Base-by-base conservation (phyloP, 2,113 vertebrate species). In the Rhinoderma darwinii region DNA sequence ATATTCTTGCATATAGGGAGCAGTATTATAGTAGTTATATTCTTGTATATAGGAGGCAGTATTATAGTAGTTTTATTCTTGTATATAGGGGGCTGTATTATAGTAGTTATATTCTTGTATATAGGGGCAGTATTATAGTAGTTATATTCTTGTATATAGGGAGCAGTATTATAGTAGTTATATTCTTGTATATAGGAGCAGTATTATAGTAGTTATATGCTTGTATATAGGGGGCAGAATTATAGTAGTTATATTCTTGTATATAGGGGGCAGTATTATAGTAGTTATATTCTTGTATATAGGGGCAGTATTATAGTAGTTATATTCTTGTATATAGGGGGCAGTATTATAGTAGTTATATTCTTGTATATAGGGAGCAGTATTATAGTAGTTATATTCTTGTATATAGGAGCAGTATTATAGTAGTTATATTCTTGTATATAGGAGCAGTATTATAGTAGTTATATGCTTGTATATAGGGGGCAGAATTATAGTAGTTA, bases 201-300 rank as follows among this genome's bases (percentile, higher is more conserved):
- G 32, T 70, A 70, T 70, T 70, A 37, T 70, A 70, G 66, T 37
- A 70, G 32, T 70, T 70, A 35, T 70, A 70, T 70, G 30, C 61
- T 66, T 70, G 66, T 70, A 70, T 1, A 70, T 70, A 37, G 66
- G 32, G 3, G 51, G 66, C 66, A 70, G 66, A 37, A 70, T 70
- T 70, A 70, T 70, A 70, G 66, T 70, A 70, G 66, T 70, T 66
- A 66, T 66, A 66, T 66, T 66, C 61, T 66, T 66, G 61, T 66
- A 66, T 10, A 66, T 66, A 32, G 61, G 66, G 9, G 56, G 66
- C 66, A 70, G 66, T 70, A 70, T 70, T 70, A 70, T 70, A 70
- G 66, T 70, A 70, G 66, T 70, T 37, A 70, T 70, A 70, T 70
- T 70, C 15, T 37, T 70, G 66, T 70, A 70, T 14, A 70, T 70